phyloP scores from a whole-genome alignment of 2,113 vertebrate genomes.

The Hippocampus zosterae region DNA sequence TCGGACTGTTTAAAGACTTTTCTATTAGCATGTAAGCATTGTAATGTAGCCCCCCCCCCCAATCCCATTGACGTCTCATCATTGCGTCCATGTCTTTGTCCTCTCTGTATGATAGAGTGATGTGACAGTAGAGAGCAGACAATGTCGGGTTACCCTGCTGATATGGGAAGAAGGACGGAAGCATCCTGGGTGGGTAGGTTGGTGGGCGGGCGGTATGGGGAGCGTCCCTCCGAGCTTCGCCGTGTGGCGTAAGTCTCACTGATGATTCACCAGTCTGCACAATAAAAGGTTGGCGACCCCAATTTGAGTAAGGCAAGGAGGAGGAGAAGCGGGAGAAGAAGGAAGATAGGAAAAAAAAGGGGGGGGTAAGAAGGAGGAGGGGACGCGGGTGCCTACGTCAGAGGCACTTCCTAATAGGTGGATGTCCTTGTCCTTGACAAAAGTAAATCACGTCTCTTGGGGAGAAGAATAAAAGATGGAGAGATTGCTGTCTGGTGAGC shows the following conservation, averaged over 20 bases:
- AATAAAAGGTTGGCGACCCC: slow-evolving; percentile 70
- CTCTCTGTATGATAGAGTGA: slow-evolving; percentile 49
- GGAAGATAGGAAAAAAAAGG: slow-evolving; percentile 36
- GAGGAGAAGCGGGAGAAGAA: slow-evolving; percentile 59
- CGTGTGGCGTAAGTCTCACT: slow-evolving; percentile 29
- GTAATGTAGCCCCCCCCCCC: slow-evolving; percentile 3
- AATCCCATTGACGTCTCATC: slow-evolving; percentile 40
- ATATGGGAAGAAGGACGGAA: slow-evolving; percentile 67
- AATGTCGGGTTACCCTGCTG: slow-evolving; percentile 71
- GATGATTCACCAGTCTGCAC: slow-evolving; percentile 70
- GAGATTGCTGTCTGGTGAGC: slow-evolving; percentile 37
- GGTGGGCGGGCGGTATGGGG: slow-evolving; percentile 14
- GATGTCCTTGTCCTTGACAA: slow-evolving; percentile 77
- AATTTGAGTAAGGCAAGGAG: slow-evolving; percentile 69
- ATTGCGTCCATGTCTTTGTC: slow-evolving; percentile 40
- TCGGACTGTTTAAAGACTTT: slow-evolving; percentile 2
- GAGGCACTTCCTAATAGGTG: slow-evolving; percentile 66
- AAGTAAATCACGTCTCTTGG: slow-evolving; percentile 70
- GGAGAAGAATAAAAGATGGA: slow-evolving; percentile 47
- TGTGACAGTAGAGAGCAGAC: slow-evolving; percentile 71
- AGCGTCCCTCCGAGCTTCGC: slow-evolving; percentile 32
- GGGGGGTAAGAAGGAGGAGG: slow-evolving; percentile 59
- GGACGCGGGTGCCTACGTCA: slow-evolving; percentile 63
- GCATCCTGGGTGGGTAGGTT: slow-evolving; percentile 37
- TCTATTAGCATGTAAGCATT: slow-evolving; percentile 9